Evolutionary conservation across 2,113 vertebrate species (phyloP).

Genomic region (Larimichthys polyactis): DNA sequence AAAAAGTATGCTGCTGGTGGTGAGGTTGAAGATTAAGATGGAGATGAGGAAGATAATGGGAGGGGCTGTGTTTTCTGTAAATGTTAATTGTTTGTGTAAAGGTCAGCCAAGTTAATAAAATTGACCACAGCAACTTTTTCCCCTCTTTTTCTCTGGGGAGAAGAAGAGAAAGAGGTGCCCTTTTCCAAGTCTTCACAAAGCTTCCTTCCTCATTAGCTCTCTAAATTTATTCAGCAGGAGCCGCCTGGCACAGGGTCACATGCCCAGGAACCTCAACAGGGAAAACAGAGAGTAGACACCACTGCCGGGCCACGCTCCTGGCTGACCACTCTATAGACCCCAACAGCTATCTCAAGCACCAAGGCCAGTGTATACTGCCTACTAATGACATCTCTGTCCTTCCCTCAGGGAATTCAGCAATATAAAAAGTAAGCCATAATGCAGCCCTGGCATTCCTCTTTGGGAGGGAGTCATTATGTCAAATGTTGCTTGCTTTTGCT

Average conservation of each 20-base stretch:
- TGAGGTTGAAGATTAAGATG: conserved; percentile 66
- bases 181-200: conserved; percentile 79
- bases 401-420: conserved; percentile 60
- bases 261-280: conserved; percentile 49
- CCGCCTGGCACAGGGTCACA: conserved; percentile 52
- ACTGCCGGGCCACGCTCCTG: conserved; percentile 44
- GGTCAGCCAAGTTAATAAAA: conserved; percentile 88
- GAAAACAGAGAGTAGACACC: conserved; percentile 51
- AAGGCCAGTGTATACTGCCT: conserved; percentile 57
- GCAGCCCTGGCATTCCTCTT: conserved; percentile 59
- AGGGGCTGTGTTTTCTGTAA: conserved; percentile 86
- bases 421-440: conserved; percentile 67
- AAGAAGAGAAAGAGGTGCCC: conserved; percentile 77
- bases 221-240: conserved; percentile 67
- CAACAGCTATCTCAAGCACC: conserved; percentile 45
- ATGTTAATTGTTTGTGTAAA: conserved; percentile 91
- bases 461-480: conserved; percentile 70
- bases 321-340: conserved; percentile 68
- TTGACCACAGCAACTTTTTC: conserved; percentile 78
- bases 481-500: conserved; percentile 71
- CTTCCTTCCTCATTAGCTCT: conserved; percentile 82
- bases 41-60: conserved; percentile 64
- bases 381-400: conserved; percentile 76
- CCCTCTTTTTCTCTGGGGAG: conserved; percentile 69
- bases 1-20: conserved; percentile 3